These are phyloP conservation scores for Xyrichtys novacula DNA, from an alignment of 2,797 vertebrate species.

Conservation along the genomic window DNA sequence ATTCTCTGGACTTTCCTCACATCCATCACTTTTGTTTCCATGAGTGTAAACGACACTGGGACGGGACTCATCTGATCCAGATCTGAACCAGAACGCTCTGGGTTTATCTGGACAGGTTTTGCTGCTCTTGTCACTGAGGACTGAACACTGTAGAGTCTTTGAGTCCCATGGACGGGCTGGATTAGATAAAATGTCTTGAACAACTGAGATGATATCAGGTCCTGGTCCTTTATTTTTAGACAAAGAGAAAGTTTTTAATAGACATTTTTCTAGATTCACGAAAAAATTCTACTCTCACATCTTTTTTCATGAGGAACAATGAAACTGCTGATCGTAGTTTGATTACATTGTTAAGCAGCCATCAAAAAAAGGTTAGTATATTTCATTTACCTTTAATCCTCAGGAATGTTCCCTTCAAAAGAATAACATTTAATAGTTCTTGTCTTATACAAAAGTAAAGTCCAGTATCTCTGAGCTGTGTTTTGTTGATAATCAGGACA, in stretches of 20 bases:
- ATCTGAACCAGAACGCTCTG: conserved; percentile 51
- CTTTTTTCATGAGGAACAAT: too few relatives aligned
- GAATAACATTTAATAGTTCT: accelerated
- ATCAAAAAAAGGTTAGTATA: background rate
- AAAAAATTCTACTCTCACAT: too few relatives aligned
- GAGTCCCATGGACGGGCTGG: conserved; percentile 28
- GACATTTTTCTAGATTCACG: too few relatives aligned
- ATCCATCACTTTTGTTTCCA: too few relatives aligned
- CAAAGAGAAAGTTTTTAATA: background rate
- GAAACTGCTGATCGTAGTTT: too few relatives aligned
- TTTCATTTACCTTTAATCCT: conserved; percentile 45
- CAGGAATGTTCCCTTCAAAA: conserved; percentile 28
- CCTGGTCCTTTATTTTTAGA: conserved; percentile 3
- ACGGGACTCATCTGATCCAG: conserved; percentile 8
- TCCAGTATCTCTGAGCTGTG: too few relatives aligned
- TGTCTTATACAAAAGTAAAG: too few relatives aligned
- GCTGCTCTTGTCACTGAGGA: background rate
- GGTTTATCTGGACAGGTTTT: conserved; percentile 19
- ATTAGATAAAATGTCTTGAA: conserved; percentile 12
- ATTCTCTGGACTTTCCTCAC: too few relatives aligned
- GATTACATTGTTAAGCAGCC: background rate
- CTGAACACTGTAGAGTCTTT: conserved; percentile 19
- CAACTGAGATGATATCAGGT: conserved; percentile 1
- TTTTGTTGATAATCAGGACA: too few relatives aligned
- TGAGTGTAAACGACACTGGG: too few relatives aligned